Evolutionary conservation across 2,113 vertebrate genomes (phyloP).

Genomic region (Gymnobelideus leadbeateri): DNA sequence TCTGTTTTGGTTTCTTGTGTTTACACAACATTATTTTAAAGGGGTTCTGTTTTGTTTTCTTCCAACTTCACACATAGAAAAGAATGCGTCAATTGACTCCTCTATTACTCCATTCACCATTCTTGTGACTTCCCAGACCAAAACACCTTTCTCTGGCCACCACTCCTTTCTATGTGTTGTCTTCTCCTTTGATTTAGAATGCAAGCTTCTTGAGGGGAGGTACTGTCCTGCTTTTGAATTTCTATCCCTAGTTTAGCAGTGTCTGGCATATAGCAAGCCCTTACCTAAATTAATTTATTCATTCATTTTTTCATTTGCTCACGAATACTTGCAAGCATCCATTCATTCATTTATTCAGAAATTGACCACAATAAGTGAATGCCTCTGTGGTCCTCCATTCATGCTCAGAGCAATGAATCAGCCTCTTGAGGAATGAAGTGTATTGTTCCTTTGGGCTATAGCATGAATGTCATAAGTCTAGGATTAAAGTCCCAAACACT

Average conservation of each 20-base stretch:
- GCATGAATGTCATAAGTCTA: not conserved
- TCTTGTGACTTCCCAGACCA: not conserved
- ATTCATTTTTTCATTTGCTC: not conserved
- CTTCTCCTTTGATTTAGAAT: not conserved
- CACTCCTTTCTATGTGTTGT: not conserved
- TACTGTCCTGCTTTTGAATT: not conserved
- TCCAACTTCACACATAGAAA: not conserved
- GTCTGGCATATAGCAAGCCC: not conserved
- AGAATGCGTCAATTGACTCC: not conserved
- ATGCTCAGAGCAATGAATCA: not conserved
- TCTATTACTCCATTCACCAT: not conserved
- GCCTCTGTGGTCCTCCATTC: not conserved
- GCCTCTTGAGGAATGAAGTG: not conserved
- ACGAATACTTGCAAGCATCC: not conserved
- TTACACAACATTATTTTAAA: not conserved
- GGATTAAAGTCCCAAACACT: not conserved
- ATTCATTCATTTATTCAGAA: not conserved
- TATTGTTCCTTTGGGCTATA: not conserved
- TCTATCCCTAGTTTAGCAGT: not conserved
- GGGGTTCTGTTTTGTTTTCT: not conserved
- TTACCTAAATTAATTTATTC: not conserved
- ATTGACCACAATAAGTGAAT: not conserved
- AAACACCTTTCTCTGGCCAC: not conserved
- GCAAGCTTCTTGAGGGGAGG: not conserved
- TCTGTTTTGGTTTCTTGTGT: not conserved